phyloP scores from a whole-genome alignment of 2,888 invertebrate species.

The Timema cristinae region DNA sequence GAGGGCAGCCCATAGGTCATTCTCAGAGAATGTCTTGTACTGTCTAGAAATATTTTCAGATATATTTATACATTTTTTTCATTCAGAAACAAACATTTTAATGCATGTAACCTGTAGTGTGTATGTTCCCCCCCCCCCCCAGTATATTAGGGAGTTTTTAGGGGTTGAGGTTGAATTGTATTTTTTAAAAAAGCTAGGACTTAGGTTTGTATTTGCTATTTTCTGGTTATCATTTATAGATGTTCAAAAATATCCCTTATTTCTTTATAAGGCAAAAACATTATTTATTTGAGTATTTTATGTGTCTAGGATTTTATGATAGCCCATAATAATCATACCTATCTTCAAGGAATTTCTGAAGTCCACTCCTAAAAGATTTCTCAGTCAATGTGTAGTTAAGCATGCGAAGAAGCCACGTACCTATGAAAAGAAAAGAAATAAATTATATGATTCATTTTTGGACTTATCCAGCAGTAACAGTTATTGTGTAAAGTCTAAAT shows the following conservation, averaged over 20 bases:
- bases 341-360: slow-evolving; percentile 63
- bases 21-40: slow-evolving; percentile 70
- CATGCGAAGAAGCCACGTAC: slow-evolving; percentile 69
- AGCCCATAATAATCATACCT: slow-evolving; percentile 44
- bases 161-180: too few species aligned
- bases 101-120: background rate
- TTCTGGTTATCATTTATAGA: too few species aligned
- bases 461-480: too few species aligned
- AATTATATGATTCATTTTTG: too few species aligned
- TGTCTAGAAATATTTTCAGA: slow-evolving; percentile 47
- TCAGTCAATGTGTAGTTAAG: slow-evolving; percentile 80
- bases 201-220: too few species aligned
- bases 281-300: background rate
- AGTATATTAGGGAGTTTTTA: too few species aligned
- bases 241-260: too few species aligned
- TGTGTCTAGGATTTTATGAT: background rate
- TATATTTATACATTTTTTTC: background rate
- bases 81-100: slow-evolving; percentile 10
- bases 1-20: slow-evolving; percentile 74
- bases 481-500: too few species aligned
- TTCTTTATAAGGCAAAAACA: too few species aligned
- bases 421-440: slow-evolving; percentile 19
- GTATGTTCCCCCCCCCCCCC: accelerated
- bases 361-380: slow-evolving; percentile 67
- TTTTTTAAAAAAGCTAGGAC: too few species aligned